Evolutionary conservation across 30 jellyfish, hydroid and myxozoan species (phyloP).

Genomic region (Pelagia noctiluca): DNA sequence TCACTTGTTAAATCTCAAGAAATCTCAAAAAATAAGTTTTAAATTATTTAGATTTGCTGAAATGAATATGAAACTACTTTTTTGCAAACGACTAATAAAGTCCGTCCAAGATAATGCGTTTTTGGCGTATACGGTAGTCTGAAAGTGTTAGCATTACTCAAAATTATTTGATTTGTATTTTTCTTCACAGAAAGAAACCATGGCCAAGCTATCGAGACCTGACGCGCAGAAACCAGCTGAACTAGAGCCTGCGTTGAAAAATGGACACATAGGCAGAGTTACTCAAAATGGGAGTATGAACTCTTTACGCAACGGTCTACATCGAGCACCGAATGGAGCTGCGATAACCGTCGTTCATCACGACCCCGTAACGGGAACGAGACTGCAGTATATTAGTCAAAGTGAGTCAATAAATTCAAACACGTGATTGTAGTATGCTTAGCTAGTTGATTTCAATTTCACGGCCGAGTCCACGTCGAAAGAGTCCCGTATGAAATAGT

Average conservation of each 20-base stretch:
- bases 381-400: constrained; percentile 51
- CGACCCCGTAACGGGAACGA: constrained; percentile 64
- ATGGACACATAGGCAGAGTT: constrained; percentile 28
- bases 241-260: constrained; percentile 37
- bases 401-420: background rate
- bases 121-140: too few species aligned
- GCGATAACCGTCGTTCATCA: constrained; percentile 61
- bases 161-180: too few species aligned
- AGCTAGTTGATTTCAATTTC: background rate
- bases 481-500: background rate
- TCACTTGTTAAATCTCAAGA: too few species aligned
- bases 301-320: constrained; percentile 61
- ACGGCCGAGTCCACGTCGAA: too few species aligned
- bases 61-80: too few species aligned
- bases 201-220: constrained; percentile 55
- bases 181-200: constrained; percentile 43
- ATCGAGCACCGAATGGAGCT: constrained; percentile 58
- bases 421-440: background rate
- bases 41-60: too few species aligned
- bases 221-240: constrained; percentile 18
- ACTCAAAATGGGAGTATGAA: constrained; percentile 43
- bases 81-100: too few species aligned
- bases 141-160: too few species aligned
- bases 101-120: too few species aligned
- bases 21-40: too few species aligned